Evolutionary conservation across 1,140 invertebrate genomes (phyloP), one percentile per base, ranked within the genome.

Genomic region (Solenopsis fugax): DNA sequence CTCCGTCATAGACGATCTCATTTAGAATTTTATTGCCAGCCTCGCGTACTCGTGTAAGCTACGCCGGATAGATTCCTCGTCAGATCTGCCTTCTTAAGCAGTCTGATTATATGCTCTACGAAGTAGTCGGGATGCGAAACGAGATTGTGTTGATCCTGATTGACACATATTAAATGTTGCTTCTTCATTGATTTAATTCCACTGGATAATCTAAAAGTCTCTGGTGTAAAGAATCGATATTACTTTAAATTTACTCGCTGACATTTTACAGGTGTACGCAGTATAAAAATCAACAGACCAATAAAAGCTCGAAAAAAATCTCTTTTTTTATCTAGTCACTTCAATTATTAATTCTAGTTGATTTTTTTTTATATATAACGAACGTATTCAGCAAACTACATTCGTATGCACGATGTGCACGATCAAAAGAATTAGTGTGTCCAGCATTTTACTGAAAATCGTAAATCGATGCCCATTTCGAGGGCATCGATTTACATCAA

Each of bases 1-100:
- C 16, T 50, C 13, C 48, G 73, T 81, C 50, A 48, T 18, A 62
- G 45, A 85, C 41, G 62, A 50, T 67, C 77, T 86, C 85, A 86
- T 81, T 78, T 82, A 48, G 76, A 81, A 86, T 69, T 86, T 86
- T 80, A 84, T 86, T 81, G 50, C 62, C 77, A n/a, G 13, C n/a
- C n/a, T 37, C 41, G 37, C 41, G 37, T 85, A 54, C 82, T 45
- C 64, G 62, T n/a, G 34, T 80, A 48, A 80, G 62, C 24, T 69
- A 65, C 48, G 75, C 13, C 76, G 41, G 48, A 50, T 64, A 58
- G 67, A 82, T 82, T 54, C 45, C 50, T 86, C 67, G 41, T 60
- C 54, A 24, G 56, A 18, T 21, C n/a, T 75, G 29, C 24, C 18
- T 48, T 84, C 24, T 71, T 54, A 71, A 18, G 37, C 54, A 12